Percentiles rank a stretch among this genome's conserved stretches.
phyloP scores from a whole-genome alignment of 2,113 vertebrate species.

The Chamaea fasciata region DNA sequence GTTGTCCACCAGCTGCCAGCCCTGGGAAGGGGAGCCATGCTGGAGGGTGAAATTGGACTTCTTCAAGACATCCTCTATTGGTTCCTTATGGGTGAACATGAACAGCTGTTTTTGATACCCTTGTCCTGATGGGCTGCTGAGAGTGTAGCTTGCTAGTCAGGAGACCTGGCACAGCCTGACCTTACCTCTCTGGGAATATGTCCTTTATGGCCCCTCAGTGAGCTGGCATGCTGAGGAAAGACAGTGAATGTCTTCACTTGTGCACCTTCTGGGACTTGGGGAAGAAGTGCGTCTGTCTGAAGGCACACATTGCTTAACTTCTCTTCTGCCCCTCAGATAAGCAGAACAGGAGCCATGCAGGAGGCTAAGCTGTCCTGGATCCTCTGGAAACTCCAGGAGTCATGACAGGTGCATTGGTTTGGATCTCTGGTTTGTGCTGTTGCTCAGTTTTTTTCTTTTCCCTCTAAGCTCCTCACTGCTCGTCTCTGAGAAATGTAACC shows the following conservation, averaged over 20 bases:
- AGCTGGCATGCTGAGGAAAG: background rate
- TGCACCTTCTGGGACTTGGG: background rate
- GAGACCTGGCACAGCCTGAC: background rate
- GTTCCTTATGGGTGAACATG: fast-evolving
- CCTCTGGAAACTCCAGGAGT: background rate
- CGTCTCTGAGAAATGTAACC: background rate
- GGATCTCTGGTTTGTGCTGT: background rate
- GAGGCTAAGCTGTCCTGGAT: background rate
- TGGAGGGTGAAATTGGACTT: background rate
- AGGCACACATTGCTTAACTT: background rate
- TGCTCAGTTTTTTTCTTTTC: background rate
- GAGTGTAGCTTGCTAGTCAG: background rate
- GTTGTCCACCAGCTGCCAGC: background rate
- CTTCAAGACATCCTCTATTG: background rate
- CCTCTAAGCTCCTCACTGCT: background rate
- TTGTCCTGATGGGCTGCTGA: background rate
- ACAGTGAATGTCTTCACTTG: background rate
- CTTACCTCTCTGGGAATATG: background rate
- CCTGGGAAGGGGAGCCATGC: background rate
- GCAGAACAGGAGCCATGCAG: background rate
- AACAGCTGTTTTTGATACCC: background rate
- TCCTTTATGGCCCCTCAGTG: background rate
- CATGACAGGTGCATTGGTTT: background rate
- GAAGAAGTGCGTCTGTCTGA: background rate
- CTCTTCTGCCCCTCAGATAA: background rate